Evolutionary conservation across 2,888 invertebrate species (phyloP), one percentile per base, ranked within the genome.

Genomic region (Ennomos erosarius): DNA sequence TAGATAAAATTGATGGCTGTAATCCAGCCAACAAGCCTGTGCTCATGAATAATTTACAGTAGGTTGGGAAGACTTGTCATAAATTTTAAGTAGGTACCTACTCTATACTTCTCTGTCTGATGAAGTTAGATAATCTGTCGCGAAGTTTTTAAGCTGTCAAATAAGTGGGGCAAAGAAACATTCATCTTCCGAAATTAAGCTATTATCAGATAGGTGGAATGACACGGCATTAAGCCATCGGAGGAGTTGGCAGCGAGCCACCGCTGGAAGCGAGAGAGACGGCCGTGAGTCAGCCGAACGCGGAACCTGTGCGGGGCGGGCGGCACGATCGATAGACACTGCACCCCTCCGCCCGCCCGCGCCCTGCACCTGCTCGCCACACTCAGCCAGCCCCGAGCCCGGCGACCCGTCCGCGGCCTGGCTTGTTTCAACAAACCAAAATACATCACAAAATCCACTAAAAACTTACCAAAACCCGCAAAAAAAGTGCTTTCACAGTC

Each of bases 271-370:
- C 80, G 83, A 84, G 80, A 81, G 79, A 75, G 74, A 74, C 75
- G 80, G 76, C 81, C 75, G 85, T 87, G 89, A 88, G 84, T 88
- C 88, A 87, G 84, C 87, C 77, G 73, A 77, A 78, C 79, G 74
- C 76, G 79, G 79, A 79, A 80, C 79, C 84, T 76, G 81, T 75
- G 84, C 80, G 87, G 85, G 87, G 26, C 26, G 85, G 87, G 75
- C 85, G 82, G 84, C 85, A 85, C 88, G 90, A 90, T 91, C 90
- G 85, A 90, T 91, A 90, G 82, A 83, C 77, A 80, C 82, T 84
- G 82, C 84, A 84, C 86, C 84, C 83, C 78, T 62, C 75, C 55
- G 55, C 70, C 65, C 75, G 71, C 60, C 64, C 71, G 70, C 75
- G 74, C 69, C 75, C 79, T 79, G 81, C 81, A 81, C 81, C 82